Conservation (phyloP, 2,888 invertebrate genomes). For the Acleris laterana region DNA sequence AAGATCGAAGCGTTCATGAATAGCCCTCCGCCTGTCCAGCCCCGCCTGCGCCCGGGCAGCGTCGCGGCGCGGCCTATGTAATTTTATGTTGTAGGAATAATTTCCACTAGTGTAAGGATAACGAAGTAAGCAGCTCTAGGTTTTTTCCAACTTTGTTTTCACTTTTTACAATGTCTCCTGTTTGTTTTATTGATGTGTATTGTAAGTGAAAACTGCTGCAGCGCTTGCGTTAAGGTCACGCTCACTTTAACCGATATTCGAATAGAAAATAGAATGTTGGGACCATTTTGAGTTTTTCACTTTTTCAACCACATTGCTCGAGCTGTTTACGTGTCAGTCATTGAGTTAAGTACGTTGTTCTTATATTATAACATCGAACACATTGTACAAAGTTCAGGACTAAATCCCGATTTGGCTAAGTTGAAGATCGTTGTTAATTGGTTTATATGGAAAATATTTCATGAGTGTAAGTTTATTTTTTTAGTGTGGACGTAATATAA, state of each 20-base stretch:
- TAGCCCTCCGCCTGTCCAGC: slow-evolving; percentile 1
- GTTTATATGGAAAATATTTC: slow-evolving; percentile 41
- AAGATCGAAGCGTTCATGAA: too few relatives aligned
- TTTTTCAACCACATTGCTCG: slow-evolving; percentile 35
- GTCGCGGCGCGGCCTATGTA: slow-evolving; percentile 57
- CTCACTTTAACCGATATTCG: slow-evolving; percentile 10
- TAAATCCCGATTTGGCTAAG: slow-evolving; percentile 40
- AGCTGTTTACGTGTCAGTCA: slow-evolving; percentile 42
- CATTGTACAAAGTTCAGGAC: slow-evolving; percentile 45
- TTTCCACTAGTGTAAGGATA: slow-evolving; percentile 74
- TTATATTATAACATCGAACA: slow-evolving; percentile 38
- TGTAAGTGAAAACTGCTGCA: slow-evolving; percentile 16
- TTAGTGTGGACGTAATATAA: slow-evolving; percentile 56
- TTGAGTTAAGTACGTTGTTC: slow-evolving; percentile 37
- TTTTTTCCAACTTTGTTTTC: slow-evolving; percentile 61
- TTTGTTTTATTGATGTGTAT: slow-evolving; percentile 43
- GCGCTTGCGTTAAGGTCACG: slow-evolving; percentile 19
- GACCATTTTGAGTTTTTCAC: slow-evolving; percentile 42
- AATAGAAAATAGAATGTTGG: slow-evolving; percentile 40
- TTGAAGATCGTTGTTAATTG: slow-evolving; percentile 46
- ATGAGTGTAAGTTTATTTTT: slow-evolving; percentile 56
- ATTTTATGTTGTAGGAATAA: slow-evolving; percentile 78
- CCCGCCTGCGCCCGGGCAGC: slow-evolving; percentile 40
- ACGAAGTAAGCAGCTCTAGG: slow-evolving; percentile 68
- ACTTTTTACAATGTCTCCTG: slow-evolving; percentile 44